A percentile compares a stretch with the other conserved stretches of the same genome.
Evolutionary conservation across 2,797 vertebrate genomes (phyloP).

Genomic region (Mionectes olivaceus): DNA sequence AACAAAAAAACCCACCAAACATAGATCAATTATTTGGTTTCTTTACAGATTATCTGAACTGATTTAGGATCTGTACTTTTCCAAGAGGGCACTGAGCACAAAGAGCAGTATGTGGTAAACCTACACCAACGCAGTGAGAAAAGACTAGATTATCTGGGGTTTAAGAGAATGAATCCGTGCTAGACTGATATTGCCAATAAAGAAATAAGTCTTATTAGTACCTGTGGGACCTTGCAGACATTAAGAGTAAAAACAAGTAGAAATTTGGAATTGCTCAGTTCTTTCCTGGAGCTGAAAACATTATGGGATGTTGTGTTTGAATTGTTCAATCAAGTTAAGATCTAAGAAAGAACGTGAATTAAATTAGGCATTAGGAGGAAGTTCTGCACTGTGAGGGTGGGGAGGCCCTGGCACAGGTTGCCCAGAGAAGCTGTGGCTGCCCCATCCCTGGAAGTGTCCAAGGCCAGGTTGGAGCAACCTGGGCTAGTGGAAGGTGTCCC

Average conservation of each 20-base stretch:
- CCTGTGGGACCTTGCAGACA: background rate
- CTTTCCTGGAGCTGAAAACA: background rate
- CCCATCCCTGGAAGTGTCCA: background rate
- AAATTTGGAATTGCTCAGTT: background rate
- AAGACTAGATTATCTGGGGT: background rate
- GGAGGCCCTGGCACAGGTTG: background rate
- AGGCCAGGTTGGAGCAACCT: too few species aligned
- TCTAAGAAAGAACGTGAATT: background rate
- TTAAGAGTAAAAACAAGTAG: background rate
- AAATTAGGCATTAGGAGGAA: background rate
- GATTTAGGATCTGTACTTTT: background rate
- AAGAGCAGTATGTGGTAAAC: background rate
- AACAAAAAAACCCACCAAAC: too few species aligned
- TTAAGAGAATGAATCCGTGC: background rate
- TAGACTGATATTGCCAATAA: background rate
- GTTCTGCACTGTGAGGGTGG: background rate
- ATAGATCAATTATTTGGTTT: background rate
- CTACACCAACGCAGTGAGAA: background rate
- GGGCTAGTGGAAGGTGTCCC: too few species aligned
- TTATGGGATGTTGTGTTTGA: background rate
- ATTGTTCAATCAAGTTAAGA: background rate
- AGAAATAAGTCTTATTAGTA: background rate
- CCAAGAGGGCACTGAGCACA: background rate
- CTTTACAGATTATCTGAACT: background rate
- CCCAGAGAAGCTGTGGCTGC: too few species aligned